These are phyloP conservation scores for Rhinoraja longicauda DNA, from an alignment of 2,797 vertebrate species.

Conservation along the genomic window DNA sequence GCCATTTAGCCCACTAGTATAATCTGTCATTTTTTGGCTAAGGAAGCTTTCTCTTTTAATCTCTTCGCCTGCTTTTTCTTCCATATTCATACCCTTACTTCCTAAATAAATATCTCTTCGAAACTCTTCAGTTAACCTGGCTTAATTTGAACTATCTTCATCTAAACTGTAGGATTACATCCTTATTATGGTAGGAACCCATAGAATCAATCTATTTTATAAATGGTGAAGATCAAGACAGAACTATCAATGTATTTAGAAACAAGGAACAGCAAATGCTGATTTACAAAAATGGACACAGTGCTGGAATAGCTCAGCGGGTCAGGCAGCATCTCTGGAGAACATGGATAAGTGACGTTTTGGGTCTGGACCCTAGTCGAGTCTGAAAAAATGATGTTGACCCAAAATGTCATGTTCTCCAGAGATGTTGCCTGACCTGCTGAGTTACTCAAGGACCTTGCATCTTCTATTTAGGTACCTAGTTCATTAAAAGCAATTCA, in stretches of 20 bases:
- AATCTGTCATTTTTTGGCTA: neutral
- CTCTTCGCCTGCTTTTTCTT: neutral
- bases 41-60: neutral
- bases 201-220: neutral
- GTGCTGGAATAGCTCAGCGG: no score
- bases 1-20: neutral
- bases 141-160: neutral
- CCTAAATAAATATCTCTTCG: neutral
- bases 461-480: no score
- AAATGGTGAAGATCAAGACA: neutral
- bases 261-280: no score
- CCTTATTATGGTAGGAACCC: neutral
- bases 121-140: neutral
- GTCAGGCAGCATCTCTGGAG: no score
- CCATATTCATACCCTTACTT: neutral
- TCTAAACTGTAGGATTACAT: neutral
- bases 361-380: no score
- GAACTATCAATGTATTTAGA: neutral
- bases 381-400: no score
- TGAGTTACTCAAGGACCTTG: no score
- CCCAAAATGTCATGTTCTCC: no score
- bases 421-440: no score
- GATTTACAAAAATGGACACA: no score
- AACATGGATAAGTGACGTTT: no score
- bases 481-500: neutral